phyloP scores from a whole-genome alignment of 2,888 invertebrate species.

The Aphidoletes aphidimyza region DNA sequence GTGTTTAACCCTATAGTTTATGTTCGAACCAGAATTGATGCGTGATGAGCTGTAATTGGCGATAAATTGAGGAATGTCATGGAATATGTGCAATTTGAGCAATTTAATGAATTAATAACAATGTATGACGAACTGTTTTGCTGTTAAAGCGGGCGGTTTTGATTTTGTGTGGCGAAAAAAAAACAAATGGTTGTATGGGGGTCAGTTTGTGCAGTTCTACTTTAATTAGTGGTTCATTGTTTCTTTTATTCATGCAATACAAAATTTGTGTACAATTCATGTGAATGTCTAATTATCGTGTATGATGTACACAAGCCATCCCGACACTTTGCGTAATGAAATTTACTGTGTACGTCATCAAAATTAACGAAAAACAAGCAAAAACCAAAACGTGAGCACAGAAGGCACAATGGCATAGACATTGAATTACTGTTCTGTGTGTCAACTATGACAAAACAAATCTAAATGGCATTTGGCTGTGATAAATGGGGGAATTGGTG shows the following conservation, averaged over 20 bases:
- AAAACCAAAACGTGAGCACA: no score
- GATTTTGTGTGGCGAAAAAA: background rate
- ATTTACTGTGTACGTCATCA: background rate
- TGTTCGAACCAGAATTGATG: background rate
- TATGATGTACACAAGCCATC: conserved; percentile 28
- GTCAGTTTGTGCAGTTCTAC: background rate
- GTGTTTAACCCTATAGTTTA: no score
- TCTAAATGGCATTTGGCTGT: no score
- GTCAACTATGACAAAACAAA: no score
- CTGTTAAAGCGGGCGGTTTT: conserved; percentile 5
- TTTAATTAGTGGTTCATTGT: background rate
- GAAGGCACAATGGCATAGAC: background rate
- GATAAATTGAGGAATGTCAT: background rate
- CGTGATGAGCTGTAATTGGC: background rate
- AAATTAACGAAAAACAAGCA: background rate
- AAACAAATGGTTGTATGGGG: background rate
- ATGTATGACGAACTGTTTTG: conserved; percentile 23
- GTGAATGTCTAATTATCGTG: background rate
- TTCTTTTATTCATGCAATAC: conserved; percentile 2
- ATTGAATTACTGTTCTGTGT: background rate
- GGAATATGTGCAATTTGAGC: conserved; percentile 3
- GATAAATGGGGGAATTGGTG: no score
- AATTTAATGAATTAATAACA: conserved; percentile 46
- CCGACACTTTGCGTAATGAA: background rate
- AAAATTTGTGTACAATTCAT: background rate